Base-by-base conservation (phyloP, 2,113 vertebrate species). In the Galbula dea region DNA sequence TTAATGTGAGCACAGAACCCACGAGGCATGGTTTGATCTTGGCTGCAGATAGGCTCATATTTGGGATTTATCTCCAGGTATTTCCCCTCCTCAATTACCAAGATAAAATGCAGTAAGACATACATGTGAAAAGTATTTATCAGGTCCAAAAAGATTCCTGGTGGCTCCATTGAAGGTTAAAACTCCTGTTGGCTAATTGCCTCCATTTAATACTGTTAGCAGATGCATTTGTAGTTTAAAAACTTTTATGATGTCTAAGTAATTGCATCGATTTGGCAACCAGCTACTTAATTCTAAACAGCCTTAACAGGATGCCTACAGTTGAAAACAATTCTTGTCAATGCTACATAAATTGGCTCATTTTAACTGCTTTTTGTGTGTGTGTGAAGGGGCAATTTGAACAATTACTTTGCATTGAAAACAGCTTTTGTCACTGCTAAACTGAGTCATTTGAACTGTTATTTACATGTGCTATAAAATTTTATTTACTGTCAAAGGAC, bases 271-370 rank as follows among this genome's bases (percentile, higher is more conserved):
- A 95, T 92, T 93, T 97, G 90, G 73, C 91, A 96, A 87, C 59
- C 34, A 81, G 74, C 77, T 94, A 88, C 88, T 93, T 94, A 95
- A 97, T 95, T 95, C 96, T 97, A 95, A 96, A 95, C 86, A 96
- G 80, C 48, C 93, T 96, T 95, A 97, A 93, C 80, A 91, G 52
- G 79, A 89, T 88, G 86, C 88, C 43, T 94, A 43, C 30, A 81
- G 69, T 91, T 94, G 82, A 96, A 97, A 97, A 95, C 87, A 97
- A 87, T 96, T 76, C 86, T 93, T 96, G 66, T 93, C 75, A 88
- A 66, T 94, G 79, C 54, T 95, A 89, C 75, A 92, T 89, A 92
- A 96, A 97, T 91, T 96, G 94, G 24, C 59, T 95, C 88, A 76
- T 94, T 96, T 94, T 78, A 97, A 63, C 80, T 76, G 67, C 0